Percentiles rank a stretch among this genome's conserved stretches.
Conservation (phyloP, 2,113 vertebrate species). For the Polyodon spathula region DNA sequence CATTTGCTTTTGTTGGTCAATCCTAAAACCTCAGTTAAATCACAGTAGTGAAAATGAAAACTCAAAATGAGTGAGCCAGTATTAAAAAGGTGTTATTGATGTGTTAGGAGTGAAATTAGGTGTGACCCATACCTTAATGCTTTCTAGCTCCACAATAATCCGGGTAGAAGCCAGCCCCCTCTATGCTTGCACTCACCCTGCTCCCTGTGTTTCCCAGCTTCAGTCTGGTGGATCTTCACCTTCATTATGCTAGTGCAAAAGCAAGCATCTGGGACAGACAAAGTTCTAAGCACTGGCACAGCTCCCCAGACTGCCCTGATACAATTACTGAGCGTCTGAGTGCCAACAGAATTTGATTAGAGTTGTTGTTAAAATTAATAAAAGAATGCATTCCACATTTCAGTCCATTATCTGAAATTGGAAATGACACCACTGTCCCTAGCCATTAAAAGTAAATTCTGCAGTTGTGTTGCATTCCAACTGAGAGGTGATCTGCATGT, state of each 20-base stretch:
- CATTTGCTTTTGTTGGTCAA: too few species aligned
- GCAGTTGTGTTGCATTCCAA: neutral
- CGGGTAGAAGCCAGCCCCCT: too few species aligned
- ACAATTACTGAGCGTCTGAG: conserved; percentile 21
- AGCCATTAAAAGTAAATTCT: conserved; percentile 10
- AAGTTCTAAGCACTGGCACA: conserved; percentile 10
- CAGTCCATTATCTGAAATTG: conserved; percentile 13
- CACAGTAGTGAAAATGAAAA: too few species aligned
- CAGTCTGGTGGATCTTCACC: neutral
- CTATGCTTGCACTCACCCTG: too few species aligned
- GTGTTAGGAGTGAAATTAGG: too few species aligned
- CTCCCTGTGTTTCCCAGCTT: too few species aligned
- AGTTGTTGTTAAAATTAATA: neutral
- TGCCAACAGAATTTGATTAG: conserved; percentile 19
- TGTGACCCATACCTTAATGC: too few species aligned
- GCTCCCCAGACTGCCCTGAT: conserved; percentile 9
- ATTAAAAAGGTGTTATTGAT: too few species aligned
- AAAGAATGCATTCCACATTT: conserved; percentile 7
- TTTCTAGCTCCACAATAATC: too few species aligned
- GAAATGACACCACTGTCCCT: conserved; percentile 14
- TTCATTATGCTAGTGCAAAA: neutral
- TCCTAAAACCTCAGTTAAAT: too few species aligned
- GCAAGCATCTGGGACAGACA: neutral
- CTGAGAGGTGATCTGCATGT: neutral
- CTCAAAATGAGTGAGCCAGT: too few species aligned